Percentiles rank a stretch among this genome's conserved stretches.
These are phyloP conservation scores for Choristoneura rosaceana DNA, from an alignment of 2,888 invertebrate genomes.

Conservation along the genomic window DNA sequence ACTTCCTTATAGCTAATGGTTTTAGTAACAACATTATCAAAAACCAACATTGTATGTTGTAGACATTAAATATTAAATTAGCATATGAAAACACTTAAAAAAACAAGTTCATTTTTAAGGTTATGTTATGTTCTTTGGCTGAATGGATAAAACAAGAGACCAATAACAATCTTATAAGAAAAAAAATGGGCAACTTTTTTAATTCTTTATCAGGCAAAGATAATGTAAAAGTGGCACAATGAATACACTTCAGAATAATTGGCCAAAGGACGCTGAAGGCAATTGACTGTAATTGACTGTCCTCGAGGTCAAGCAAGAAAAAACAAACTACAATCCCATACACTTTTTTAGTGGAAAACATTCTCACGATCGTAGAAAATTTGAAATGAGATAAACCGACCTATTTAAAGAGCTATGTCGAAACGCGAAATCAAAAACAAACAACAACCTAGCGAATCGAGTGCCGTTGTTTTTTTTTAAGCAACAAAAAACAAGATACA, in stretches of 20 bases:
- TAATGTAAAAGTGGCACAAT: conserved; percentile 44
- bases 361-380: conserved; percentile 52
- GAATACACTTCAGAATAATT: conserved; percentile 58
- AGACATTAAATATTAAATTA: background rate
- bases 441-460: conserved; percentile 65
- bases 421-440: conserved; percentile 55
- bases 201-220: conserved; percentile 39
- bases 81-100: background rate
- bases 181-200: conserved; percentile 44
- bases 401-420: conserved; percentile 56
- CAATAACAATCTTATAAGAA: conserved; percentile 37
- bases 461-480: conserved; percentile 56
- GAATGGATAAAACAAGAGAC: background rate
- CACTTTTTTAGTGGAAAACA: conserved; percentile 49
- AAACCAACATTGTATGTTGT: background rate
- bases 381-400: conserved; percentile 57
- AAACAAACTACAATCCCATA: conserved; percentile 44
- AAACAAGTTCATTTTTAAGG: conserved; percentile 22
- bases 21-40: background rate
- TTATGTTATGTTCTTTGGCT: conserved; percentile 30
- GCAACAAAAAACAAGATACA: conserved; percentile 43
- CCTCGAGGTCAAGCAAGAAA: conserved; percentile 58
- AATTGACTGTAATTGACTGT: conserved; percentile 72
- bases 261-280: conserved; percentile 61
- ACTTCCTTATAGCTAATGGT: background rate